phyloP scores from a whole-genome alignment of 2,113 vertebrate species.

The Sapayoa aenigma region DNA sequence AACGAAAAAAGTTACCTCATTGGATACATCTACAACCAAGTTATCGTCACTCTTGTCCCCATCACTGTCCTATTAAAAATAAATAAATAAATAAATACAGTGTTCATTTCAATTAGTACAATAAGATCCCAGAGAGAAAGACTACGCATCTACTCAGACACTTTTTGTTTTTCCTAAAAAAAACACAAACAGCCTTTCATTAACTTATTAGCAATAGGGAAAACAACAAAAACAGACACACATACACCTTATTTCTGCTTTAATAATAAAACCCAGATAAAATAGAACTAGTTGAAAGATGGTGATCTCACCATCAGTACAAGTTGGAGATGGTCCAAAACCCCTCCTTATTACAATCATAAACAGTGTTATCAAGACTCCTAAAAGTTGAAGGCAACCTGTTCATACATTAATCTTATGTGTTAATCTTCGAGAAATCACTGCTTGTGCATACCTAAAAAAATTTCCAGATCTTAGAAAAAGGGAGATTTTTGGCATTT shows the following conservation, averaged over 20 bases:
- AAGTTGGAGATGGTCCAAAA: background rate
- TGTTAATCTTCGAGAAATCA: background rate
- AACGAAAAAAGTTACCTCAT: slow-evolving; percentile 77
- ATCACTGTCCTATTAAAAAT: slow-evolving; percentile 81
- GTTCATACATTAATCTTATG: background rate
- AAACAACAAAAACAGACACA: slow-evolving; percentile 11
- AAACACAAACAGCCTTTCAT: background rate
- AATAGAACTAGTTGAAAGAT: background rate
- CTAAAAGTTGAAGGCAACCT: background rate
- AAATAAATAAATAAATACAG: slow-evolving; percentile 62
- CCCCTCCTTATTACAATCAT: background rate
- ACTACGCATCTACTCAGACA: background rate
- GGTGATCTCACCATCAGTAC: background rate
- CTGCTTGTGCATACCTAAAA: background rate
- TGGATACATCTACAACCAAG: slow-evolving; percentile 86
- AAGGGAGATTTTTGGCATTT: background rate
- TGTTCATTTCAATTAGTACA: slow-evolving; percentile 50
- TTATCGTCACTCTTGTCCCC: slow-evolving; percentile 87
- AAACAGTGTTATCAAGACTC: background rate
- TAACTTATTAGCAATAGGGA: background rate
- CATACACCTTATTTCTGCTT: background rate
- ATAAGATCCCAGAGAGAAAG: background rate
- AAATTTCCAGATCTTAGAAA: background rate
- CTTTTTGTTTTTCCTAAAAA: background rate
- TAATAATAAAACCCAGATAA: background rate